These are phyloP conservation scores for Apoderus coryli DNA, from an alignment of 2,888 invertebrate species.

Conservation along the genomic window DNA sequence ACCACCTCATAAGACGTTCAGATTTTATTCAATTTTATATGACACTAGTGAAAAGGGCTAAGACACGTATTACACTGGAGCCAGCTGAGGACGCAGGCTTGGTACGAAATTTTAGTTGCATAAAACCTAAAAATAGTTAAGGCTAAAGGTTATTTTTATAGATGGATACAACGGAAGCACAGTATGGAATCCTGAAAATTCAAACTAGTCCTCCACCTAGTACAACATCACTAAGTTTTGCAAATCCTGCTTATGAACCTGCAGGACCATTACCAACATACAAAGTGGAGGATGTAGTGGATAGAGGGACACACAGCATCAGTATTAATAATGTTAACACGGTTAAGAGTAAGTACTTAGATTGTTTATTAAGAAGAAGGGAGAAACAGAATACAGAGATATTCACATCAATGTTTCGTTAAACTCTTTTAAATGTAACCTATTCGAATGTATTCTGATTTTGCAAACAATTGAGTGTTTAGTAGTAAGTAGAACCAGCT, in stretches of 20 bases:
- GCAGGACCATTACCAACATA: conserved; percentile 46
- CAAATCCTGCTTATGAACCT: conserved; percentile 75
- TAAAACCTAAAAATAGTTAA: no score
- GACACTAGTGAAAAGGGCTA: conserved; percentile 55
- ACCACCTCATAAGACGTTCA: conserved; percentile 61
- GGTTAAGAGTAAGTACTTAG: conserved; percentile 32
- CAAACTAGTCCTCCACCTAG: conserved; percentile 46
- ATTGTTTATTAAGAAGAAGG: no score
- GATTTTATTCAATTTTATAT: conserved; percentile 76
- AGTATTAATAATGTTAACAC: conserved; percentile 32
- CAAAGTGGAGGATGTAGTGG: conserved; percentile 64
- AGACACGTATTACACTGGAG: conserved; percentile 64
- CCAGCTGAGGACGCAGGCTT: conserved; percentile 74
- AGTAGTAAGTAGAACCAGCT: no score
- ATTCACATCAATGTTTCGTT: no score
- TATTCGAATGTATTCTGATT: no score
- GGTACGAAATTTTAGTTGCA: conserved; percentile 34
- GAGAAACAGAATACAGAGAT: no score
- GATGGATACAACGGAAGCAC: conserved; percentile 50
- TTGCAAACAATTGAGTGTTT: no score
- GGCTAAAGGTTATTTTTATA: no score
- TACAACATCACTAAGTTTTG: conserved; percentile 49
- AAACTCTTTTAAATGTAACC: no score
- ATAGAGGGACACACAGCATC: conserved; percentile 40
- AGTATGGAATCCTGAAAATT: conserved; percentile 62